phyloP scores from a whole-genome alignment of 64 coral and sea anemone species.

The Montipora foliosa region DNA sequence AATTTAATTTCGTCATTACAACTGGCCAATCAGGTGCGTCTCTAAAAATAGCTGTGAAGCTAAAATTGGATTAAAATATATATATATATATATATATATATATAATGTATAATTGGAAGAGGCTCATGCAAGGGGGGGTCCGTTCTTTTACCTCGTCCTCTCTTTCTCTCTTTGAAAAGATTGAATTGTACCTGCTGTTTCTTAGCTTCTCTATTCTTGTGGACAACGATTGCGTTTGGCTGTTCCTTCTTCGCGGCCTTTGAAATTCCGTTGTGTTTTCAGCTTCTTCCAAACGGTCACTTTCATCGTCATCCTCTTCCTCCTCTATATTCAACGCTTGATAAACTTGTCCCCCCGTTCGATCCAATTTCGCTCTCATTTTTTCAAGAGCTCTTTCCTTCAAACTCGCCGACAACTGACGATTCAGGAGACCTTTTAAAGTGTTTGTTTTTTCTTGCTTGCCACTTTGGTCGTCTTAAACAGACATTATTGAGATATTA shows the following conservation, averaged over 20 bases:
- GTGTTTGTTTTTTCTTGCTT: background rate
- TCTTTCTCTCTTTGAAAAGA: no score
- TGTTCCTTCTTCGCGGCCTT: background rate
- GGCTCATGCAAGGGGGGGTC: no score
- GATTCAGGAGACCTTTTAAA: constrained; percentile 45
- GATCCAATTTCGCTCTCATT: background rate
- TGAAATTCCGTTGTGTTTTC: background rate
- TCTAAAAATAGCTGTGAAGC: no score
- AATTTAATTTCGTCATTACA: no score
- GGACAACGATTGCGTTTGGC: background rate
- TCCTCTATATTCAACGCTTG: constrained; percentile 18
- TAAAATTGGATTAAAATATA: no score
- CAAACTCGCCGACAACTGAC: constrained; percentile 52
- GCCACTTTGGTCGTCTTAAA: background rate
- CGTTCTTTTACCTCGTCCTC: no score
- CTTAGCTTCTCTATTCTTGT: background rate
- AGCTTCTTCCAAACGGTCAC: background rate
- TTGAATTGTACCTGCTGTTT: constrained; percentile 7
- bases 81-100: no score
- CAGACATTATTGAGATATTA: background rate
- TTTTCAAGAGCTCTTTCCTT: background rate
- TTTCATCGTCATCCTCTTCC: background rate
- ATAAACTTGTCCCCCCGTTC: background rate
- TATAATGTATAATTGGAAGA: no score
- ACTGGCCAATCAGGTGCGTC: no score